Base-by-base conservation (phyloP, 30 jellyfish, hydroid and myxozoan genomes). In the Pelagia noctiluca region DNA sequence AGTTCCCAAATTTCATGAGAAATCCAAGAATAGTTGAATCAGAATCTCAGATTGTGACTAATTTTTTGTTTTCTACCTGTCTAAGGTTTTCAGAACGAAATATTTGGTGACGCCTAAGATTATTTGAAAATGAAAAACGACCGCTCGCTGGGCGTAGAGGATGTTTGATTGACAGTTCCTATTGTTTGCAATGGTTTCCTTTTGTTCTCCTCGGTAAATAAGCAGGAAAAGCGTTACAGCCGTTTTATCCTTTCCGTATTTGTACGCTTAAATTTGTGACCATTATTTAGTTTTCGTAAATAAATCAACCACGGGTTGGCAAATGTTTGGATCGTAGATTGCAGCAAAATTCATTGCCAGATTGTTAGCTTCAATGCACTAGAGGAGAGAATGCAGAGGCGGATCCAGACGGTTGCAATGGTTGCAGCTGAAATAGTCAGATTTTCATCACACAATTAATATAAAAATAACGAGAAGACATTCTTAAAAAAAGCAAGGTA, bases 141-240 rank as follows among this genome's bases (percentile, higher is more conserved):
- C 76, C 42, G 64, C 22, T 2, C 5, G 35, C 13, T 25, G 92
- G 92, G 92, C 92, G 92, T 82, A 52, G 47, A 80, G 47, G 65
- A 61, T 7, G 65, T n/a, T 49, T 82, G 92, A 82, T 82, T 82
- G 92, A 70, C 92, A 54, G 31, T 31, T 35, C 42, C 79, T 63
- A 68, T 82, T 82, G 92, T 82, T 82, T 65, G 12, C 86, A 82
- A 82, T 68, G 86, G 64, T 53, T 82, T 82, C 61, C 37, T 54
- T 61, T 50, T 46, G 78, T 50, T 72, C 34, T 62, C 52, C 73
- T 21, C 63, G 7, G 83, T 67, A 50, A 65, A 50, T 65, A 68
- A 50, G 38, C 12, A 30, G 31, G 16, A 10, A 16, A n/a, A n/a
- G n/a, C n/a, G n/a, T n/a, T 42, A 5, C 12, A 8, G 57, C 57